A percentile compares a stretch with the other conserved stretches of the same genome.
Conservation (phyloP, 2,888 invertebrate species). For the Notodonta ziczac region DNA sequence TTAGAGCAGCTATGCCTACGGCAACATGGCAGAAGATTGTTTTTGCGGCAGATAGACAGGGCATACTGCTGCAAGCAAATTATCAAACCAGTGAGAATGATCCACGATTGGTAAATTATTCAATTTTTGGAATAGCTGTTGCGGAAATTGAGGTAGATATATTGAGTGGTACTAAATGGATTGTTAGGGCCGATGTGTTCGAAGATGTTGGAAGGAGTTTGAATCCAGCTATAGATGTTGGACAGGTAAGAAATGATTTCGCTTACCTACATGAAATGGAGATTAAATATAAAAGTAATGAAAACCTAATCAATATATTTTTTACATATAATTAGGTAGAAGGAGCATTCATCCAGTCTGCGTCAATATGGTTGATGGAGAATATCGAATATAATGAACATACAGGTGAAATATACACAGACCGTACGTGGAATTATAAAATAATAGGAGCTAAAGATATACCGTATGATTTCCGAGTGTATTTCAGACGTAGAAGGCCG, state of each 20-base stretch:
- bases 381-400: slow-evolving; percentile 12
- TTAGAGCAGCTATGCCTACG: slow-evolving; percentile 48
- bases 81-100: slow-evolving; percentile 50
- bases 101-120: slow-evolving; percentile 47
- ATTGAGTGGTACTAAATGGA: slow-evolving; percentile 54
- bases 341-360: slow-evolving; percentile 84
- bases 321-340: slow-evolving; percentile 21
- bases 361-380: slow-evolving; percentile 85
- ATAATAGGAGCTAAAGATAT: slow-evolving; percentile 86
- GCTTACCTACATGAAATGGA: background rate
- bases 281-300: slow-evolving; percentile 17
- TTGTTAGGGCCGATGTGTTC: slow-evolving; percentile 84
- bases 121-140: slow-evolving; percentile 50
- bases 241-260: slow-evolving; percentile 78
- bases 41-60: slow-evolving; percentile 47
- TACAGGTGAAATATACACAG: slow-evolving; percentile 17
- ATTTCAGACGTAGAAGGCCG: slow-evolving; percentile 44
- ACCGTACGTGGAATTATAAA: slow-evolving; percentile 20
- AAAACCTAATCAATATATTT: background rate
- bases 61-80: slow-evolving; percentile 53
- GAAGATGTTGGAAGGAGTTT: slow-evolving; percentile 87
- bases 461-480: slow-evolving; percentile 67
- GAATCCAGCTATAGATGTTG: slow-evolving; percentile 87
- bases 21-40: slow-evolving; percentile 52
- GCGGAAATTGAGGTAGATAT: slow-evolving; percentile 55